phyloP scores from a whole-genome alignment of 2,113 vertebrate species.

The Origma solitaria region DNA sequence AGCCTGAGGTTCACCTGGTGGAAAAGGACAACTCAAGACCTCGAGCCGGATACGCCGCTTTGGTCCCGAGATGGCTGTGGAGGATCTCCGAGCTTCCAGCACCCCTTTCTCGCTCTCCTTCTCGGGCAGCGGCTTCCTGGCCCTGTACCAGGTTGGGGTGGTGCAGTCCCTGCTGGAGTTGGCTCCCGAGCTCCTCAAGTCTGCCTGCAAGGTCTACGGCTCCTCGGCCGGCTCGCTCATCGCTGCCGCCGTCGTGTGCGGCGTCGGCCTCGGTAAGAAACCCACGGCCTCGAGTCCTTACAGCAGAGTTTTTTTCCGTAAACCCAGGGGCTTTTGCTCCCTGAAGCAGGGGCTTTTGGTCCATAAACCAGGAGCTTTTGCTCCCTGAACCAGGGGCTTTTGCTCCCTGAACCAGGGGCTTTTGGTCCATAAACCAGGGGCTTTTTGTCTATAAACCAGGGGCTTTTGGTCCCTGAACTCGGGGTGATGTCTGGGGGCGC shows the following conservation, averaged over 20 bases:
- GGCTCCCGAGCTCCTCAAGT: slow-evolving; percentile 69
- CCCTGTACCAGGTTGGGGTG: slow-evolving; percentile 81
- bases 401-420: not conserved
- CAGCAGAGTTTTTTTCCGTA: fast-evolving
- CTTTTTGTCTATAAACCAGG: not conserved
- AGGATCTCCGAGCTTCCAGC: not conserved
- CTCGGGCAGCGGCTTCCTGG: slow-evolving; percentile 80
- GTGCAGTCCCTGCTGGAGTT: slow-evolving; percentile 72
- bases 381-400: not conserved
- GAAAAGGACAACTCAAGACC: fast-evolving
- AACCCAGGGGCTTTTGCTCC: not conserved
- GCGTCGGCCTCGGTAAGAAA: slow-evolving; percentile 68
- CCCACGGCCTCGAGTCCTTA: not conserved
- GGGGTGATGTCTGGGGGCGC: not conserved
- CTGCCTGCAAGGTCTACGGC: slow-evolving; percentile 73
- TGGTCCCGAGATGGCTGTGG: not conserved
- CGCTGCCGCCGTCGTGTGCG: slow-evolving; percentile 78
- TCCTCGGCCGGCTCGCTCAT: slow-evolving; percentile 80
- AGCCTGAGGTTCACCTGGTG: not conserved
- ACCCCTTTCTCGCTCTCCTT: slow-evolving; percentile 75
- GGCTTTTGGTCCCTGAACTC: too few relatives aligned
- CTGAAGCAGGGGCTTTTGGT: not conserved
- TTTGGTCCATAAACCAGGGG: too few relatives aligned
- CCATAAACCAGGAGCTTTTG: not conserved
- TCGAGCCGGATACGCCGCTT: fast-evolving